phyloP scores from a whole-genome alignment of 2,888 invertebrate genomes.

The Noctua pronuba region DNA sequence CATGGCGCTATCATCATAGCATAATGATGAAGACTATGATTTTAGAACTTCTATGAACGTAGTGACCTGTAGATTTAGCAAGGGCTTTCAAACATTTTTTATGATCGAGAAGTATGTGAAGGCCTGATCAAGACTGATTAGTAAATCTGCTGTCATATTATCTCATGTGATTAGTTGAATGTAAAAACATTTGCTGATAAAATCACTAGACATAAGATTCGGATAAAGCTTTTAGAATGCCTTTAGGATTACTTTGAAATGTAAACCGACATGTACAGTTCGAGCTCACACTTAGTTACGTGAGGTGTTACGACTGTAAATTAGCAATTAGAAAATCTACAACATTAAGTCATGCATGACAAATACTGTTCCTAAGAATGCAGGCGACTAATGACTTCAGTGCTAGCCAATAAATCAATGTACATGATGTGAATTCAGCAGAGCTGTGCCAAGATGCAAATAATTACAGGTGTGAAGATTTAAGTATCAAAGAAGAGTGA shows the following conservation, averaged over 20 bases:
- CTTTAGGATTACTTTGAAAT: background rate
- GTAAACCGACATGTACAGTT: constrained; percentile 6
- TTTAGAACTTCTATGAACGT: background rate
- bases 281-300: constrained; percentile 26
- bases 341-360: constrained; percentile 51
- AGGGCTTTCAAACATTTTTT: constrained; percentile 5
- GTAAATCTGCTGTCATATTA: constrained; percentile 7
- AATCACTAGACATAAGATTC: background rate
- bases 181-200: constrained; percentile 15
- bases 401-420: constrained; percentile 23
- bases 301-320: constrained; percentile 57
- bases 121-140: background rate
- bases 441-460: constrained; percentile 19
- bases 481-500: background rate
- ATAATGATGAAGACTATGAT: constrained; percentile 26
- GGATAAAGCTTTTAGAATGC: constrained; percentile 3
- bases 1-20: constrained; percentile 28
- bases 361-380: constrained; percentile 54
- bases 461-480: constrained; percentile 29
- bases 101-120: background rate
- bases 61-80: background rate
- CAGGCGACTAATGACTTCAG: constrained; percentile 44
- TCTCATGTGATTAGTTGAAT: constrained; percentile 9
- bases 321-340: constrained; percentile 59
- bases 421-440: constrained; percentile 13